Evolutionary conservation across 2,113 vertebrate species (phyloP).

Genomic region (Pseudonaja textilis): DNA sequence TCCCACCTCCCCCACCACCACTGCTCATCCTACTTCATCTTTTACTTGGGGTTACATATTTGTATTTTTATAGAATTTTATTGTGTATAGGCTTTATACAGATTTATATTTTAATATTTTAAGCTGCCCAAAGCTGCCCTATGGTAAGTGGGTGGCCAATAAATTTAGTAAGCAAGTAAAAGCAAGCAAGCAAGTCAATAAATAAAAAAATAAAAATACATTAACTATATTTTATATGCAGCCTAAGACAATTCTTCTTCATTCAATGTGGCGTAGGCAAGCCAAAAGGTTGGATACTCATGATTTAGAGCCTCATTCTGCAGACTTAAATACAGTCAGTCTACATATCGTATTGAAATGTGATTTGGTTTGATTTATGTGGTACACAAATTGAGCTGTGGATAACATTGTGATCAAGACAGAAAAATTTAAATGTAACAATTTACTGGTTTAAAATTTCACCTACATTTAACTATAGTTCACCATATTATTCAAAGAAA

Average conservation of each 20-base stretch:
- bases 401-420: background rate
- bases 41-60: background rate
- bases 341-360: background rate
- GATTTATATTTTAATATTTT: background rate
- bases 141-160: background rate
- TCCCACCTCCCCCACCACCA: background rate
- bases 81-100: background rate
- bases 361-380: background rate
- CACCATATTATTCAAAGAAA: background rate
- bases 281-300: background rate
- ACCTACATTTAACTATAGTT: background rate
- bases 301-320: background rate
- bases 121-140: background rate
- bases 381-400: background rate
- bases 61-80: background rate
- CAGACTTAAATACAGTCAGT: background rate
- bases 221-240: background rate
- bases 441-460: background rate
- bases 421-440: background rate
- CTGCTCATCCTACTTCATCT: background rate
- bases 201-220: background rate
- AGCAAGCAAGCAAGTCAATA: background rate
- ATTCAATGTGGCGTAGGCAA: background rate
- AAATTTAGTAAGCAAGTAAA: background rate
- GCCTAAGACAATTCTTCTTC: background rate